Conservation (phyloP, 53 echinoderm and acorn worm species). For the Henricia sp. region DNA sequence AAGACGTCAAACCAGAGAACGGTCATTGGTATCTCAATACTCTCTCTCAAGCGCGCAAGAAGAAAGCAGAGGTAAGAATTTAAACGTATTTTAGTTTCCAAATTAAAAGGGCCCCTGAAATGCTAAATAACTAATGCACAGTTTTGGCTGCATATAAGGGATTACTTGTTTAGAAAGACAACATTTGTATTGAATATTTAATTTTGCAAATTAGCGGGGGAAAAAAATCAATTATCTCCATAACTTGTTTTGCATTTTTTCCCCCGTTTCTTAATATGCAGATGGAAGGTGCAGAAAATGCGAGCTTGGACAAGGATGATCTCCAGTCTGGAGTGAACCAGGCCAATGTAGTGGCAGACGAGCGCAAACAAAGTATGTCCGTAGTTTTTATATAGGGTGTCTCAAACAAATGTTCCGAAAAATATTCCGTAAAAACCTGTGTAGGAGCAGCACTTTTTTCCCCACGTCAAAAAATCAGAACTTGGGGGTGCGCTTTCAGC, state of each 20-base stretch:
- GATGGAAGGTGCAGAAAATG: conserved; percentile 53
- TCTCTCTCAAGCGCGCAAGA: conserved; percentile 72
- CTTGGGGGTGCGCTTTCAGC: no score
- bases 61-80: conserved; percentile 87
- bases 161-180: no score
- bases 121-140: no score
- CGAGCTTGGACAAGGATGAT: conserved; percentile 87
- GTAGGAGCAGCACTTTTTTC: neutral
- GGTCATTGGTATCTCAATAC: conserved; percentile 76
- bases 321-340: conserved; percentile 76
- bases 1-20: conserved; percentile 80
- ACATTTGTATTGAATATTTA: no score
- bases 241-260: neutral
- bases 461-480: neutral
- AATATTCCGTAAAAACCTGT: no score
- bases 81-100: no score
- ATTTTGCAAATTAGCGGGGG: no score
- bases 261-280: no score
- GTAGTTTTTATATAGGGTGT: neutral
- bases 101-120: no score
- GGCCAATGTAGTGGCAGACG: conserved; percentile 77
- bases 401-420: no score
- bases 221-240: neutral
- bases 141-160: no score
- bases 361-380: conserved; percentile 72